Conservation (phyloP, 1,140 invertebrate species). For the Sminthurinus signatus region DNA sequence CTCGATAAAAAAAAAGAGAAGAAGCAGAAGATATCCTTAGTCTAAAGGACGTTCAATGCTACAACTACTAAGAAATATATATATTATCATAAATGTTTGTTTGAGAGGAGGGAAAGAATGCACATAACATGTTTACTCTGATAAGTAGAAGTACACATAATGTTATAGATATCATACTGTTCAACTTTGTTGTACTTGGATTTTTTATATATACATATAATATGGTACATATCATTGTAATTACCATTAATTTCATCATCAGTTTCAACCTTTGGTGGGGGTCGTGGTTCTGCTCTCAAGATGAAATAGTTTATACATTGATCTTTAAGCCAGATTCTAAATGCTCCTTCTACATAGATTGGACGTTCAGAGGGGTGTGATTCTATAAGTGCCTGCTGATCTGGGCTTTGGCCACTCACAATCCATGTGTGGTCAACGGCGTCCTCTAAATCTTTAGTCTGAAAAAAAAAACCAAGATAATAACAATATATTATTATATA, state of each 20-base stretch:
- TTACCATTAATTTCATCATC: slow-evolving; percentile 56
- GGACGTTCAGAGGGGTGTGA: slow-evolving; percentile 61
- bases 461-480: neutral
- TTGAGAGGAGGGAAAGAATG: no score
- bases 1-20: no score
- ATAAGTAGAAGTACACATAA: neutral
- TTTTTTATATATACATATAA: no score
- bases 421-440: slow-evolving; percentile 89
- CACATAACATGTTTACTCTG: no score
- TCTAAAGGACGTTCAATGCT: no score
- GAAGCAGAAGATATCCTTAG: no score
- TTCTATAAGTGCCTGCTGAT: slow-evolving; percentile 66
- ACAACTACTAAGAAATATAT: no score
- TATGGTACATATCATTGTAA: neutral
- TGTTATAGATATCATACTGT: neutral
- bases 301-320: slow-evolving; percentile 77
- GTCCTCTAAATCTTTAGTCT: slow-evolving; percentile 55
- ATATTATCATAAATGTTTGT: no score
- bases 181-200: neutral
- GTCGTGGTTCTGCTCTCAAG: slow-evolving; percentile 59
- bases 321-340: slow-evolving; percentile 68
- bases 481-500: no score
- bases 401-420: slow-evolving; percentile 74
- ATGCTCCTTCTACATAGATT: slow-evolving; percentile 82
- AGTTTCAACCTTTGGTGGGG: slow-evolving; percentile 41